Evolutionary conservation across 2,888 invertebrate species (phyloP), one percentile per base, ranked within the genome.

Genomic region (Agrenia bidenticulata): DNA sequence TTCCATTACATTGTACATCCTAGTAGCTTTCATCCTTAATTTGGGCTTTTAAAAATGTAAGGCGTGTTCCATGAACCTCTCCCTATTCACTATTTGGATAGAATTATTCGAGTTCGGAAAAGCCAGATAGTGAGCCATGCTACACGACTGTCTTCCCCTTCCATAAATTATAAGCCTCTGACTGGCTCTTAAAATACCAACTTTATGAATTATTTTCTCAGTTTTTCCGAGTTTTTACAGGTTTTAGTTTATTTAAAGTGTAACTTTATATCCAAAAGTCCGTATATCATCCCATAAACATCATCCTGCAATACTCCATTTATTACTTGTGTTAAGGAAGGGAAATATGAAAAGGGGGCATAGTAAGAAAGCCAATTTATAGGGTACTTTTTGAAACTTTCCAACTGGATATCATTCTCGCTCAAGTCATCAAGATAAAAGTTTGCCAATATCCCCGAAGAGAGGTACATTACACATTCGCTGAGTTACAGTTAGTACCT

Each of bases 381-480:
- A 57, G 45, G 55, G 39, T 55, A 63, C 63, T 59, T 57, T 58
- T 56, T 41, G 23, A 39, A 57, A 57, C 57, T 57, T 57, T 57
- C 41, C 24, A 19, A 39, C 17, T 41, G 19, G 63, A 64, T 49
- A 49, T 64, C 58, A 49, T 51, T 64, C 63, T 26, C 62, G 57
- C 55, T 57, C 56, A 57, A 57, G 57, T 57, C 41, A 57, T 63
- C 49, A 59, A 54, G 58, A 63, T 66, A 66, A 69, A 69, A 69
- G 66, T 69, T 69, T 69, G 63, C 59, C 69, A 69, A 69, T 69
- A 66, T 66, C 63, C 69, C 61, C n/a, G 23, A 41, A 27, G 24
- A 32, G 32, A 32, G 32, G 4, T 32, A 41, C 17, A 24, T 57
- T 57, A 57, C 42, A 54, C 32, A 15, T 54, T 32, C 37, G 41